Conservation (phyloP, 1,140 invertebrate species). For the Chelonus insularis region DNA sequence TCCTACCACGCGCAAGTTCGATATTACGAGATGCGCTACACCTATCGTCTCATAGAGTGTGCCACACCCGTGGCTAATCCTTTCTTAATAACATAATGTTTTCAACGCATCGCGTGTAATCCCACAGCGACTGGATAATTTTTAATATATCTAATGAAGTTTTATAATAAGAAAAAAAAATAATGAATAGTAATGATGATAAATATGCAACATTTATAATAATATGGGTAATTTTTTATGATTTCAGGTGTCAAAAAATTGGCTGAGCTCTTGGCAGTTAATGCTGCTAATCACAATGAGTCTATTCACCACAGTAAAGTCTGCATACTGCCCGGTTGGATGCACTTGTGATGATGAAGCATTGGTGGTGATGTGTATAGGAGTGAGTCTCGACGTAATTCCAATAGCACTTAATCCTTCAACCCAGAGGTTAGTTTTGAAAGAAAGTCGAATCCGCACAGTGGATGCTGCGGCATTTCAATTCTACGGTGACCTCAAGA, state of each 20-base stretch:
- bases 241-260: constrained; percentile 45
- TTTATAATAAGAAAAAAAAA: too few species aligned
- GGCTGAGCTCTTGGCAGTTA: constrained; percentile 39
- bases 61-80: constrained; percentile 38
- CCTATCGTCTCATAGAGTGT: background rate
- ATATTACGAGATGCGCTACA: constrained; percentile 27
- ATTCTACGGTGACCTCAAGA: constrained; percentile 82
- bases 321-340: constrained; percentile 71
- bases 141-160: too few species aligned
- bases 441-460: constrained; percentile 83
- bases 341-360: constrained; percentile 88
- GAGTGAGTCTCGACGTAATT: constrained; percentile 82
- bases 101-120: constrained; percentile 25
- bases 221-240: constrained; percentile 28
- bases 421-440: constrained; percentile 79
- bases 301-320: constrained; percentile 45
- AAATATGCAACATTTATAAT: background rate
- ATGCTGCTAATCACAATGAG: constrained; percentile 47
- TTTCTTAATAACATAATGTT: constrained; percentile 41
- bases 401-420: constrained; percentile 90
- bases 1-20: constrained; percentile 24
- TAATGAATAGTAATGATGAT: too few species aligned
- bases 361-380: constrained; percentile 82
- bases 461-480: constrained; percentile 81
- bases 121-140: too few species aligned